Percentiles rank a stretch among this genome's conserved stretches.
phyloP scores from a whole-genome alignment of 2,797 vertebrate species.

The Rallus crepitans region DNA sequence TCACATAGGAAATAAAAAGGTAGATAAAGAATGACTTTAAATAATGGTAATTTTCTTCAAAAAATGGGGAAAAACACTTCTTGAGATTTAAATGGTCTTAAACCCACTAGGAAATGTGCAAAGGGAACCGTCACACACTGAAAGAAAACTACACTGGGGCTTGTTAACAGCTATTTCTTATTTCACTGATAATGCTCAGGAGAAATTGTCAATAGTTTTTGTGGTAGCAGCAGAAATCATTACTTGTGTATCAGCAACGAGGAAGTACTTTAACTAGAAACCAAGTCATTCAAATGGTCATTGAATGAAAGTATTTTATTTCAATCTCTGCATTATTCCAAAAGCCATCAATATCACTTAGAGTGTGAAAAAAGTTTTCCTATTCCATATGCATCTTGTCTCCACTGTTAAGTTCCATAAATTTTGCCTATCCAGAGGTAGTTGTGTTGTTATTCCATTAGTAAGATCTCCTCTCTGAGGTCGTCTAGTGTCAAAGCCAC shows the following conservation, averaged over 20 bases:
- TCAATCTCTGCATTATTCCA: not conserved
- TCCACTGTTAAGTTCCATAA: not conserved
- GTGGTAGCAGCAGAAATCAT: not conserved
- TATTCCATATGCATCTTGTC: not conserved
- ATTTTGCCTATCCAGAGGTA: not conserved
- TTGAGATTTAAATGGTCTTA: not conserved
- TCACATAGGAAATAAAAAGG: not conserved
- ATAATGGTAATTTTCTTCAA: not conserved
- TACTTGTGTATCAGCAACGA: not conserved
- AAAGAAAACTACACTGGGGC: not conserved
- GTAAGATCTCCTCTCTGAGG: not conserved
- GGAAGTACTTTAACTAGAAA: conserved; percentile 5
- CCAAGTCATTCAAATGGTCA: not conserved
- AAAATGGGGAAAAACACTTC: not conserved
- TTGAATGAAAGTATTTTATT: not conserved
- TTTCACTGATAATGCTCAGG: not conserved
- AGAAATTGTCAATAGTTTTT: not conserved
- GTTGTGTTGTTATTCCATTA: not conserved
- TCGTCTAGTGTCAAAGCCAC: not conserved
- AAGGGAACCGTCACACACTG: not conserved
- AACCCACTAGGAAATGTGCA: not conserved
- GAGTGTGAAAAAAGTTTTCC: not conserved
- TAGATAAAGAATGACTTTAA: not conserved
- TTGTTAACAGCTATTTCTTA: not conserved
- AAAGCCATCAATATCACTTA: not conserved